phyloP scores from a whole-genome alignment of 2,888 invertebrate genomes.

The Masnerella sp. region DNA sequence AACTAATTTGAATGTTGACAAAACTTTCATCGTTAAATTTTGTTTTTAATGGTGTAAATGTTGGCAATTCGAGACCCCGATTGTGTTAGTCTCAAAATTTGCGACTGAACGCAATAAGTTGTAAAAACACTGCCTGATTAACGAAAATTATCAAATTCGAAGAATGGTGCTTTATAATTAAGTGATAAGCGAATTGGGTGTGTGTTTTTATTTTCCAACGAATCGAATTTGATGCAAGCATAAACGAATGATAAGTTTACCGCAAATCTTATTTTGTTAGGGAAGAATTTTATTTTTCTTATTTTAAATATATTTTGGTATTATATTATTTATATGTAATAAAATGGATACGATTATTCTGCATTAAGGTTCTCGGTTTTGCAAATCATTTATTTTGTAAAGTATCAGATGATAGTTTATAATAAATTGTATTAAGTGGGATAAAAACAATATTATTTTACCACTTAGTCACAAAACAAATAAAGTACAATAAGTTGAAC shows the following conservation, averaged over 20 bases:
- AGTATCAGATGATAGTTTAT: too few relatives aligned
- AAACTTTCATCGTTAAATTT: slow-evolving; percentile 1
- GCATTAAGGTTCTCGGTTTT: not conserved
- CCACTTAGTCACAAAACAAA: too few relatives aligned
- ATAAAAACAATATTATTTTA: too few relatives aligned
- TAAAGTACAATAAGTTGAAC: too few relatives aligned
- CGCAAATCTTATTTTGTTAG: not conserved
- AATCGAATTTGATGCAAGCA: not conserved
- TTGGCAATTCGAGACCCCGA: too few relatives aligned
- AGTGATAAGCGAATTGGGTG: not conserved
- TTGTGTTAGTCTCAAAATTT: not conserved
- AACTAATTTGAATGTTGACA: too few relatives aligned
- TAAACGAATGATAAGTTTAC: not conserved
- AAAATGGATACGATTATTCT: not conserved
- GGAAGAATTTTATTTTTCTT: not conserved
- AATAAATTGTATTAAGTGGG: too few relatives aligned
- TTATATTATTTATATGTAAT: too few relatives aligned
- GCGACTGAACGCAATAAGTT: slow-evolving; percentile 4
- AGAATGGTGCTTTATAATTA: slow-evolving; percentile 22
- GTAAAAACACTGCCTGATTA: slow-evolving; percentile 24
- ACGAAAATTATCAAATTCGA: slow-evolving; percentile 13
- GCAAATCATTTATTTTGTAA: too few relatives aligned
- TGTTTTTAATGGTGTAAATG: too few relatives aligned
- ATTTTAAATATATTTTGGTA: too few relatives aligned
- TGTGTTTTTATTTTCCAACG: not conserved